Percentiles rank a stretch among this genome's conserved stretches.
Evolutionary conservation across 2,113 vertebrate species (phyloP).

Genomic region (Phrynosoma blainvillii): DNA sequence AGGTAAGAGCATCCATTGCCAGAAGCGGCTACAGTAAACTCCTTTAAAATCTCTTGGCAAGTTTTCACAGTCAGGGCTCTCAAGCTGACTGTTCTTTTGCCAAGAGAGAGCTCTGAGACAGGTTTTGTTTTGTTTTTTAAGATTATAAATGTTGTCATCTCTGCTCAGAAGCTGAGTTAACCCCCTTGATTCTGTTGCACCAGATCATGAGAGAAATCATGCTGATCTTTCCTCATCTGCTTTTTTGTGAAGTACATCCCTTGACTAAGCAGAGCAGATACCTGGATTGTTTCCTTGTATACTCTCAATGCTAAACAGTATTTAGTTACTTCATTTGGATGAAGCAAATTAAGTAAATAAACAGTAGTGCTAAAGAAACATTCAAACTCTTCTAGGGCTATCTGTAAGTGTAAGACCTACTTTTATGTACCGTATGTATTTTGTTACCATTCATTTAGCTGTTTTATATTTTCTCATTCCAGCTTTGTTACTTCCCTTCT

Average conservation of each 20-base stretch:
- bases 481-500: neutral
- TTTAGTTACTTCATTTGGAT: too few species aligned
- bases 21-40: neutral
- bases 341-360: too few species aligned
- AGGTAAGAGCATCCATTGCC: slow-evolving; percentile 64
- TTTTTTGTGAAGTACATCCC: neutral
- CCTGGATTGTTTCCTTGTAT: neutral
- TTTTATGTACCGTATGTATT: neutral
- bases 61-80: neutral
- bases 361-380: too few species aligned
- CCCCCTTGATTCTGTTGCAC: rapidly evolving
- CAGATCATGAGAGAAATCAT: neutral
- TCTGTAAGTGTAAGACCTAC: neutral
- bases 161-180: neutral
- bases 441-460: too few species aligned
- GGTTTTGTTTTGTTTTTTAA: neutral
- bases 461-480: neutral
- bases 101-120: rapidly evolving
- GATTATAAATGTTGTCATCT: neutral
- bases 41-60: neutral
- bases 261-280: neutral
- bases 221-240: neutral
- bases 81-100: neutral
- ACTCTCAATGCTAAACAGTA: neutral
- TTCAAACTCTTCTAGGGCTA: neutral